Evolutionary conservation across 1,140 invertebrate genomes (phyloP).

Genomic region (Orius laevigatus): DNA sequence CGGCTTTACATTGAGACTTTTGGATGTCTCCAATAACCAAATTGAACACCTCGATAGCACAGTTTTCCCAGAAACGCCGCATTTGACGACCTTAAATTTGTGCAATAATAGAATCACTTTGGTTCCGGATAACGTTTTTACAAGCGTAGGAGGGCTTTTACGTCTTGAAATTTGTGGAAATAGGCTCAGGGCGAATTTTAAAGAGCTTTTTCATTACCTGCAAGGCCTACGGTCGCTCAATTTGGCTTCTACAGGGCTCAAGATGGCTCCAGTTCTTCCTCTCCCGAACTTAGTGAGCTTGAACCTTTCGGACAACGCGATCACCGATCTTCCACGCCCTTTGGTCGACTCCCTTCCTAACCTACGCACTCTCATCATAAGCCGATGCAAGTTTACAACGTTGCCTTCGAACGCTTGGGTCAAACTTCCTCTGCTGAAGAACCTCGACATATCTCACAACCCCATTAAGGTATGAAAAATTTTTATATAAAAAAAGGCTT

Average conservation of each 20-base stretch:
- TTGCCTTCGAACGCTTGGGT: slow-evolving; percentile 44
- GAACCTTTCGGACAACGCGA: slow-evolving; percentile 57
- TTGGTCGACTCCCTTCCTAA: slow-evolving; percentile 40
- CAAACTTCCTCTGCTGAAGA: slow-evolving; percentile 36
- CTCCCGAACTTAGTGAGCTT: slow-evolving; percentile 51
- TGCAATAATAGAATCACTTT: slow-evolving; percentile 66
- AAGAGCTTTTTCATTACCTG: slow-evolving; percentile 73
- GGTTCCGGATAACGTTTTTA: slow-evolving; percentile 76
- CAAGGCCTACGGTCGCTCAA: slow-evolving; percentile 60
- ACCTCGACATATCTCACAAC: slow-evolving; percentile 45
- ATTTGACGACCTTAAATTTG: slow-evolving; percentile 57
- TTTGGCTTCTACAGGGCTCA: slow-evolving; percentile 54
- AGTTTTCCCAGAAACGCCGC: slow-evolving; percentile 65
- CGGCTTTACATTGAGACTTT: slow-evolving; percentile 50
- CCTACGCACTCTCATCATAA: slow-evolving; percentile 45
- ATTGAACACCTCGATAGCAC: slow-evolving; percentile 76
- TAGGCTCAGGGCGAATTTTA: slow-evolving; percentile 67
- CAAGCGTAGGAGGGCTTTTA: slow-evolving; percentile 57
- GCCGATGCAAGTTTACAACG: slow-evolving; percentile 43
- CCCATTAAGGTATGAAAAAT: slow-evolving; percentile 35
- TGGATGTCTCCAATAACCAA: slow-evolving; percentile 63
- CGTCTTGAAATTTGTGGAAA: slow-evolving; percentile 66
- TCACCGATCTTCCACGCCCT: slow-evolving; percentile 40
- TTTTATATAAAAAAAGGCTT: too few relatives aligned
- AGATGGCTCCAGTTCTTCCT: slow-evolving; percentile 50